These are phyloP conservation scores for Tapera naevia DNA, from an alignment of 2,797 vertebrate species.

Conservation along the genomic window DNA sequence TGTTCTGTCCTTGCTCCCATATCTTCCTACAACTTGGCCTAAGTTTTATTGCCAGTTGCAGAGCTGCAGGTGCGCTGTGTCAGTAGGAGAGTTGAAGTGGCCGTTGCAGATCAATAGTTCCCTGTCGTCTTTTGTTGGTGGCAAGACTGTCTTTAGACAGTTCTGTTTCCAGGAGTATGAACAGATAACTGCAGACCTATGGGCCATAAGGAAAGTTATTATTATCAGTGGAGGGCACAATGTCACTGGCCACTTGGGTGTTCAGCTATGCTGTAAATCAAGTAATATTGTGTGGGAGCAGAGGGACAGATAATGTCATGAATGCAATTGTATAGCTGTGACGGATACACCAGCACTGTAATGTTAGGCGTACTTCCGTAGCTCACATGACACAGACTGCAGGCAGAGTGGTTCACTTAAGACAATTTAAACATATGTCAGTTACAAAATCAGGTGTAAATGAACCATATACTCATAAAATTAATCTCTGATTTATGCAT, in stretches of 20 bases:
- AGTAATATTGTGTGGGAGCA: neutral
- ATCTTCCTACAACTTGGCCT: neutral
- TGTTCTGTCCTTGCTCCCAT: neutral
- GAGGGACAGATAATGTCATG: neutral
- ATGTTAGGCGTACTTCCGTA: neutral
- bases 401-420: neutral
- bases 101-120: neutral
- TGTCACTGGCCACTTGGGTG: neutral
- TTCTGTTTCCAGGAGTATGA: neutral
- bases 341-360: neutral
- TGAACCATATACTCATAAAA: neutral
- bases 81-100: neutral
- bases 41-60: neutral
- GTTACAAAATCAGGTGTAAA: slow-evolving; percentile 47
- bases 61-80: neutral
- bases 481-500: neutral
- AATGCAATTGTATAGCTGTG: neutral
- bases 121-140: neutral
- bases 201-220: neutral
- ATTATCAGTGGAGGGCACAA: neutral
- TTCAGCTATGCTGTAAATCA: neutral
- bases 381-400: neutral
- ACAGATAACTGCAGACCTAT: neutral
- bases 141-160: neutral
- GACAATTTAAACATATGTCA: slow-evolving; percentile 50